Percentiles rank a stretch among this genome's conserved stretches.
phyloP scores from a whole-genome alignment of 2,113 vertebrate genomes.

The Esox niger region DNA sequence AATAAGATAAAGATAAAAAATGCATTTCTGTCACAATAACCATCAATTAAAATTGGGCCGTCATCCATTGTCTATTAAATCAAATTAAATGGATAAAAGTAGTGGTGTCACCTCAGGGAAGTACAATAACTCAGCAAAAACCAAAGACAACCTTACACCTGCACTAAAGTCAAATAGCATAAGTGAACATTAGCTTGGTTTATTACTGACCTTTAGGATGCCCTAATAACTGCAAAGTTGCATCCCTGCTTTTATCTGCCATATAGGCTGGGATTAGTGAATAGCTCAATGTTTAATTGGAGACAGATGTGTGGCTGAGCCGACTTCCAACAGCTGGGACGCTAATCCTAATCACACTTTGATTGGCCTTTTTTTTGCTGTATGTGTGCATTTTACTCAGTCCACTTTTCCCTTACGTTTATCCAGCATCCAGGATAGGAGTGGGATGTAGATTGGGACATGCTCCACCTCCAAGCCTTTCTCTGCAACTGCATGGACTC shows the following conservation, averaged over 20 bases:
- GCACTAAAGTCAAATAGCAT: background rate
- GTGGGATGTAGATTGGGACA: slow-evolving; percentile 82
- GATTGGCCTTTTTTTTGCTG: slow-evolving; percentile 3
- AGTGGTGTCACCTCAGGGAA: background rate
- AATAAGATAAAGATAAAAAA: background rate
- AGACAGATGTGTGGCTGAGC: background rate
- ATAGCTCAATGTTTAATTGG: background rate
- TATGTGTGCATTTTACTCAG: slow-evolving; percentile 1
- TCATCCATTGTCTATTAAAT: background rate
- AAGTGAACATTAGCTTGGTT: background rate
- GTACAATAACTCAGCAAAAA: no score
- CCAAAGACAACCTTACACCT: no score
- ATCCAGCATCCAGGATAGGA: slow-evolving; percentile 75
- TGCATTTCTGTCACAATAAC: no score
- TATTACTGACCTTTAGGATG: no score
- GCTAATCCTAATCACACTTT: slow-evolving; percentile 7
- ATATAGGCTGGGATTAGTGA: background rate
- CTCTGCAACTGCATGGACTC: slow-evolving; percentile 75
- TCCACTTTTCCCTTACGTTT: slow-evolving; percentile 68
- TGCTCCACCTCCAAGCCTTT: slow-evolving; percentile 86
- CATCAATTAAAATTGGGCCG: background rate
- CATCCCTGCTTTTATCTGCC: background rate
- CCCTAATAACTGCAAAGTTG: background rate
- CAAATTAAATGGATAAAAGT: background rate
- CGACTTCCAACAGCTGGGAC: slow-evolving; percentile 18